Evolutionary conservation across 2,797 vertebrate genomes (phyloP).

Genomic region (Ataeniobius toweri): DNA sequence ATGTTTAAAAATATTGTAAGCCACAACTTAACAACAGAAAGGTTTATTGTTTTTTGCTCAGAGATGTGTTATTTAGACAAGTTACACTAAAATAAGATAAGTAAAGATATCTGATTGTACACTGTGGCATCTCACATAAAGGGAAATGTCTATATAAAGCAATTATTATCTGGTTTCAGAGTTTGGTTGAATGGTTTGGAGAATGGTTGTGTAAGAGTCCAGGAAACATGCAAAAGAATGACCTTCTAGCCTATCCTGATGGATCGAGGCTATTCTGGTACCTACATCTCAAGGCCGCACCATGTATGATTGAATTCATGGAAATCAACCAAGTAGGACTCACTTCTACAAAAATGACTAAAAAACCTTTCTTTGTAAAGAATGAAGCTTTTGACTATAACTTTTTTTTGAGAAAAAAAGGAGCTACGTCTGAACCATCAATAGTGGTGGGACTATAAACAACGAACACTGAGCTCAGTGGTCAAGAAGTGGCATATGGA

Average conservation of each 20-base stretch:
- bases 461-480: not conserved
- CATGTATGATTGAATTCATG: not conserved
- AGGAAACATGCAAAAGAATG: conserved; percentile 2
- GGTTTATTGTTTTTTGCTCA: not conserved
- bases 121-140: not conserved
- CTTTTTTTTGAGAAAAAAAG: not conserved
- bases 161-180: conserved; percentile 2
- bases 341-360: not conserved
- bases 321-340: not conserved
- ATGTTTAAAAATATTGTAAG: not conserved
- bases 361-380: not conserved
- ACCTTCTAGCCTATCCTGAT: not conserved
- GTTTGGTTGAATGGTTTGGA: not conserved
- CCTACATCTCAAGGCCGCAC: not conserved
- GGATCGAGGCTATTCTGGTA: not conserved
- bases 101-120: not conserved
- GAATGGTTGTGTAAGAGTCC: not conserved
- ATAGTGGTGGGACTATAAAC: not conserved
- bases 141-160: not conserved
- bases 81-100: not conserved
- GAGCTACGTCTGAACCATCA: not conserved
- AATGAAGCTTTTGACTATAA: not conserved
- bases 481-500: not conserved
- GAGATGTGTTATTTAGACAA: not conserved
- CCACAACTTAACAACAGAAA: not conserved